Evolutionary conservation across 2,113 vertebrate species (phyloP).

Genomic region (Lutjanus erythropterus): DNA sequence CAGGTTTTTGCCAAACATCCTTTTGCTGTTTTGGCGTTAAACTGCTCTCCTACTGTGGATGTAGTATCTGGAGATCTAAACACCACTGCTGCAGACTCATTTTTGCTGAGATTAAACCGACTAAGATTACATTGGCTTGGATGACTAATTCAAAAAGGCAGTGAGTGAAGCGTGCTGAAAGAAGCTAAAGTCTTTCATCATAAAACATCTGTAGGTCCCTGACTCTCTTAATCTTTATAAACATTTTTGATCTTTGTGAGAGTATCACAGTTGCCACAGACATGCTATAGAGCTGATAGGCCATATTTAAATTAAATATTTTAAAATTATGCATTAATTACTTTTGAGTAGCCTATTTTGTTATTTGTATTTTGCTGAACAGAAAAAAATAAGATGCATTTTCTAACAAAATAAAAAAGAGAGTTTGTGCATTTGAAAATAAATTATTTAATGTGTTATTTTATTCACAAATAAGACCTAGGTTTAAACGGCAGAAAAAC

Average conservation of each 20-base stretch:
- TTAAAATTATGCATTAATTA: too few species aligned
- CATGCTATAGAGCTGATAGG: not conserved
- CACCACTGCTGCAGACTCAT: constrained; percentile 16
- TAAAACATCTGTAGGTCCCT: constrained; percentile 23
- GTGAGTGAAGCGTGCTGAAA: constrained; percentile 1
- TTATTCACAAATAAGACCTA: too few species aligned
- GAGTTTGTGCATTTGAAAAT: too few species aligned
- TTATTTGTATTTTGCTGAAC: too few species aligned
- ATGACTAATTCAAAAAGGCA: not conserved
- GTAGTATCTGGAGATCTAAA: not conserved
- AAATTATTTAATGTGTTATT: too few species aligned
- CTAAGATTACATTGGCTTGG: constrained; percentile 9
- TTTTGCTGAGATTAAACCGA: not conserved
- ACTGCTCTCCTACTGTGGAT: not conserved
- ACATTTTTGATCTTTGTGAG: not conserved
- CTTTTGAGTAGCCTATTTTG: too few species aligned
- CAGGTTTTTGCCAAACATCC: constrained; percentile 3
- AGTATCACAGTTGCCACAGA: not conserved
- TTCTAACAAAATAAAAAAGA: too few species aligned
- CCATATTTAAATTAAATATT: too few species aligned
- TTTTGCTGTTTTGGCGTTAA: constrained; percentile 32
- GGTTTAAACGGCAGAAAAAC: too few species aligned
- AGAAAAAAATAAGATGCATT: too few species aligned
- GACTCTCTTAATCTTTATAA: not conserved
- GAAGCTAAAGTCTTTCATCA: not conserved